Percentiles rank a stretch among this genome's conserved stretches.
These are phyloP conservation scores for Eupithecia inturbata DNA, from an alignment of 2,888 invertebrate genomes.

Conservation along the genomic window DNA sequence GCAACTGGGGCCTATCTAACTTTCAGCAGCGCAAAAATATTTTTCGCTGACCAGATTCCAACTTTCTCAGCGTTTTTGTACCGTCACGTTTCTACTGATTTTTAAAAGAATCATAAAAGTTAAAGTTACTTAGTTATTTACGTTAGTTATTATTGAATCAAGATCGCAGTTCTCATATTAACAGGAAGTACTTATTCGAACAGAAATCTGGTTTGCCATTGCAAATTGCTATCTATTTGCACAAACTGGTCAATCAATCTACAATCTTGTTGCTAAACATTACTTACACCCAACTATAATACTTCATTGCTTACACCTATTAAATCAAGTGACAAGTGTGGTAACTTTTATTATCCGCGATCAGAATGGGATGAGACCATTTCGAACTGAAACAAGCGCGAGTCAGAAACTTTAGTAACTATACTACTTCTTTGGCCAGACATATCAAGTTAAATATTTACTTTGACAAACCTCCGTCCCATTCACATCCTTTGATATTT, in stretches of 20 bases:
- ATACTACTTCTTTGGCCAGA: too few relatives aligned
- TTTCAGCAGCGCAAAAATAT: constrained; percentile 20
- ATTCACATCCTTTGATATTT: neutral
- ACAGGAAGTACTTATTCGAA: neutral
- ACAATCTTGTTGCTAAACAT: neutral
- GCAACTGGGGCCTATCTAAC: constrained; percentile 34
- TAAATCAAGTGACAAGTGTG: neutral
- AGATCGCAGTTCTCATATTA: neutral
- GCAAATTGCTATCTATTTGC: constrained; percentile 8
- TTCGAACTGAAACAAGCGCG: neutral
- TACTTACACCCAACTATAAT: too few relatives aligned
- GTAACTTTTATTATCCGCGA: neutral
- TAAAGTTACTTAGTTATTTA: too few relatives aligned
- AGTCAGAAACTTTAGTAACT: too few relatives aligned
- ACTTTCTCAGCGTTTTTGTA: neutral
- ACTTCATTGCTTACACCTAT: neutral
- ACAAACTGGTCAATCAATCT: neutral
- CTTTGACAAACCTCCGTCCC: neutral
- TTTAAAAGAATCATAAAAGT: neutral
- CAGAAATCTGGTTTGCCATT: constrained; percentile 5
- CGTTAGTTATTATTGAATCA: too few relatives aligned
- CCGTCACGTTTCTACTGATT: neutral
- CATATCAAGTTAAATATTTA: neutral
- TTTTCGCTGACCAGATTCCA: constrained; percentile 23
- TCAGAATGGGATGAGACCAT: neutral